Evolutionary conservation across 2,113 vertebrate genomes (phyloP), one percentile per base, ranked within the genome.

Genomic region (Takifugu bimaculatus): DNA sequence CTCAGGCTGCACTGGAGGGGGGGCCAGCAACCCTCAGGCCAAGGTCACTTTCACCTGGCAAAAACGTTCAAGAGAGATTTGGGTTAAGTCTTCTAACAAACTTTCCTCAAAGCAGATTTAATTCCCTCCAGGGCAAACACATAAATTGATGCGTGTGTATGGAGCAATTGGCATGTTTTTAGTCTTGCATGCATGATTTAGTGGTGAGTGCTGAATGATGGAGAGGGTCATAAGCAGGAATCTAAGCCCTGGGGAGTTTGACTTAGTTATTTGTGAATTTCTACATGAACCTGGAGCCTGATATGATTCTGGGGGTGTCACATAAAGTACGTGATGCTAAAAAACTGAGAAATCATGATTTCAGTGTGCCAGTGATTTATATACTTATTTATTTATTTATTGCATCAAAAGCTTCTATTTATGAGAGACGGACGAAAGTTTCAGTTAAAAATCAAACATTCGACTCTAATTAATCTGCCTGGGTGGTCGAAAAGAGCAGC

Each of bases 141-240:
- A 86, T 81, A 82, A 80, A 85, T 84, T 76, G 75, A 77, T 80
- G 68, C 57, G 59, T 68, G 60, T 68, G 67, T 68, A 56, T 20
- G 62, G 63, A 60, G 75, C 67, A 81, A 72, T 68, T 69, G 74
- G 70, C 75, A 75, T 78, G 73, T 77, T 84, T 84, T 75, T 65
- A 78, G 63, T 77, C 64, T 63, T 55, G 78, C 75, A 84, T 85
- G 75, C 75, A 84, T 84, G 84, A 87, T 84, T 87, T 81, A 78
- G 63, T 74, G 62, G 59, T 45, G 68, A 56, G 62, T 6, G 50
- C 56, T 75, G 74, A 78, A 65, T 79, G 80, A 85, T 80, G 67
- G 82, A 79, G 60, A 67, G 69, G 75, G 72, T 81, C 73, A 71
- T 75, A 70, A 82, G 65, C 77, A 85, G 59, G 75, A 72, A 82